Evolutionary conservation across 1,140 invertebrate species (phyloP).

Genomic region (Orchestia grillus): DNA sequence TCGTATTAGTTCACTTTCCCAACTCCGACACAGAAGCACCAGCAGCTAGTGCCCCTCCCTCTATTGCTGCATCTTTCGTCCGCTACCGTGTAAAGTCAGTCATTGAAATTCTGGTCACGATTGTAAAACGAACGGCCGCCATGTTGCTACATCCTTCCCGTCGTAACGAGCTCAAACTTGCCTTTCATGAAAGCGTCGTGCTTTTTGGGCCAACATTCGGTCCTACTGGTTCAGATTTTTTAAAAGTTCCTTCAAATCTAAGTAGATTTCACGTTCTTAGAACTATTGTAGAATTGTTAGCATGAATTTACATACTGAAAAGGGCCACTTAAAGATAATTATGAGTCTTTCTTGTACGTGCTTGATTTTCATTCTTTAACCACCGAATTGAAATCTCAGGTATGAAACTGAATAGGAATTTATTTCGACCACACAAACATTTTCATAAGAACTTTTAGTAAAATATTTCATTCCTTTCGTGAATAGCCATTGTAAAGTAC

Average conservation of each 20-base stretch:
- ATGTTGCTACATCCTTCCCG: neutral
- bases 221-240: neutral
- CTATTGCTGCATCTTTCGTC: neutral
- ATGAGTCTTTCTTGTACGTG: too few species aligned
- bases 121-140: neutral
- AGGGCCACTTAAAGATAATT: too few species aligned
- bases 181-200: neutral
- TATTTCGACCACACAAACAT: too few species aligned
- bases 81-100: neutral
- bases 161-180: conserved; percentile 4
- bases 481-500: too few species aligned
- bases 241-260: neutral
- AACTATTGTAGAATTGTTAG: too few species aligned
- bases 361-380: too few species aligned
- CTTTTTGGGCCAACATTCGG: neutral
- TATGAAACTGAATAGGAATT: too few species aligned
- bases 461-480: too few species aligned
- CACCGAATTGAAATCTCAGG: too few species aligned
- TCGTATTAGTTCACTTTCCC: neutral
- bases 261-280: neutral
- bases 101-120: neutral
- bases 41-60: neutral
- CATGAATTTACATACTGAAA: too few species aligned
- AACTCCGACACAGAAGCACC: neutral
- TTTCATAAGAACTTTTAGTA: too few species aligned